phyloP scores from a whole-genome alignment of 2,797 vertebrate genomes.

The Vespertilio murinus region DNA sequence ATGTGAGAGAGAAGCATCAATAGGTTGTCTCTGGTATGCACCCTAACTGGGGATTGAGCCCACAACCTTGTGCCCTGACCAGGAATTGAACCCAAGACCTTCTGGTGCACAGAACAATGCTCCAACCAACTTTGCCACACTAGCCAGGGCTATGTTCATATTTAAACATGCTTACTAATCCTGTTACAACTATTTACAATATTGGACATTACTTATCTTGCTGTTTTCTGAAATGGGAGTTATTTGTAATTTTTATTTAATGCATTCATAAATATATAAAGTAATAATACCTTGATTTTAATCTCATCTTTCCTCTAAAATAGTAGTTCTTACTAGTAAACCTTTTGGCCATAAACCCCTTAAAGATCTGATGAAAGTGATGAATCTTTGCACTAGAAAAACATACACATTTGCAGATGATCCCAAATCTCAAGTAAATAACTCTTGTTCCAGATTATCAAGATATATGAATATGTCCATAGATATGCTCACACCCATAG shows the following conservation, averaged over 20 bases:
- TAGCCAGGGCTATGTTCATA: background rate
- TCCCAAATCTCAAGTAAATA: background rate
- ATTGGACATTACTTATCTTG: background rate
- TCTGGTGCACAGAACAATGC: background rate
- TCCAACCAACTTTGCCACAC: background rate
- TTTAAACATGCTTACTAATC: background rate
- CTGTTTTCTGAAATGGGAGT: background rate
- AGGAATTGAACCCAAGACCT: background rate
- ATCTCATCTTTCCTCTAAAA: constrained; percentile 24
- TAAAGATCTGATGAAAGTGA: background rate
- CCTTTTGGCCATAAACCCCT: background rate
- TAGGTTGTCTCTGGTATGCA: background rate
- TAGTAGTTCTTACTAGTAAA: background rate
- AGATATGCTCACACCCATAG: background rate
- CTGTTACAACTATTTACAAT: background rate
- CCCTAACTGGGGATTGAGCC: background rate
- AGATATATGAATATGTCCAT: background rate
- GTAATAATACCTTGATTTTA: background rate
- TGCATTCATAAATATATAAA: constrained; percentile 14
- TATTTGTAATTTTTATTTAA: constrained; percentile 11
- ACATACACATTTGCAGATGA: background rate
- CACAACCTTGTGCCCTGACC: background rate
- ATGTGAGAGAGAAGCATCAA: background rate
- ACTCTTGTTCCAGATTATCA: background rate
- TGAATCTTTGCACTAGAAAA: background rate